Percentiles rank a stretch among this genome's conserved stretches.
Evolutionary conservation across 2,888 invertebrate genomes (phyloP).

Genomic region (Schizaphis graminum): DNA sequence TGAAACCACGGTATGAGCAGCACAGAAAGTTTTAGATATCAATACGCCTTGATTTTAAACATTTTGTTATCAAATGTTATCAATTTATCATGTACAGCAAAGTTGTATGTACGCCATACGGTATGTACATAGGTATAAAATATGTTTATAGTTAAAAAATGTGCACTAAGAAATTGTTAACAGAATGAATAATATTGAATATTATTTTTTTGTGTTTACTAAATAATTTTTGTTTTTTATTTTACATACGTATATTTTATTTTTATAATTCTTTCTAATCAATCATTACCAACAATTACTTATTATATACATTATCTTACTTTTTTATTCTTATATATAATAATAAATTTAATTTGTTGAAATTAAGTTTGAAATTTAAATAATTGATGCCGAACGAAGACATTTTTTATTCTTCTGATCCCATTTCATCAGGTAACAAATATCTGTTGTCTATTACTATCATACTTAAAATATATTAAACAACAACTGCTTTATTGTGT

Average conservation of each 20-base stretch:
- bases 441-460: not conserved
- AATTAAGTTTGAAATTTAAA: not conserved
- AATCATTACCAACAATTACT: not conserved
- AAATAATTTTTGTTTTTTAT: not conserved
- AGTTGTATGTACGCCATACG: not conserved
- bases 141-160: not conserved
- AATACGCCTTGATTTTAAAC: not conserved
- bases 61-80: slow-evolving; percentile 6
- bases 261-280: not conserved
- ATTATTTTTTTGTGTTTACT: not conserved
- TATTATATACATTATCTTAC: not conserved
- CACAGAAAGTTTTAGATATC: not conserved
- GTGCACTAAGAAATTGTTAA: not conserved
- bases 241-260: too few relatives aligned
- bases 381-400: slow-evolving; percentile 37
- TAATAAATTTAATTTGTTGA: not conserved
- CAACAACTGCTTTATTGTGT: not conserved
- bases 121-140: not conserved
- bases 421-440: slow-evolving; percentile 33
- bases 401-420: not conserved
- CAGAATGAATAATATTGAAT: not conserved
- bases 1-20: not conserved
- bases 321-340: not conserved
- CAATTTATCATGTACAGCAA: not conserved
- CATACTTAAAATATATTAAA: not conserved